Percentiles rank a stretch among this genome's conserved stretches.
Evolutionary conservation across 1,140 invertebrate genomes (phyloP).

Genomic region (Mercenaria mercenaria): DNA sequence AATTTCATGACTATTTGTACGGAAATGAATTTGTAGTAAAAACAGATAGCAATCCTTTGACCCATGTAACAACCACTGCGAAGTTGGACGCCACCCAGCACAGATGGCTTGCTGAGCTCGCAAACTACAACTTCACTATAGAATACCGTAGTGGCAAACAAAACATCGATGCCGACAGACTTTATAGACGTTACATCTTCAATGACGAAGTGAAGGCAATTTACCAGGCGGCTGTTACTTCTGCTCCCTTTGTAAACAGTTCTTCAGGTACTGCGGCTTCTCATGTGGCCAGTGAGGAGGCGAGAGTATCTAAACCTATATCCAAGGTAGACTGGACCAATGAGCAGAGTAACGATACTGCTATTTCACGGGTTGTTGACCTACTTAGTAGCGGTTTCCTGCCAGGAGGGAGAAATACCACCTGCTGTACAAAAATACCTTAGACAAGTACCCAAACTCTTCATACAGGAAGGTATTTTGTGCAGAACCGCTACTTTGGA

Average conservation of each 20-base stretch:
- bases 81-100: too few relatives aligned
- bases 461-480: background rate
- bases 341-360: too few relatives aligned
- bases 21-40: constrained; percentile 51
- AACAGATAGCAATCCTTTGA: background rate
- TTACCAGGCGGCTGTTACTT: background rate
- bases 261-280: background rate
- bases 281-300: background rate
- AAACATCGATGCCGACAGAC: background rate
- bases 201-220: background rate
- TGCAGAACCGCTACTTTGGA: background rate
- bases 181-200: background rate
- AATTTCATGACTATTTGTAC: too few relatives aligned
- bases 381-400: background rate
- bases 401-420: background rate
- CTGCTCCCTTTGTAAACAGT: background rate
- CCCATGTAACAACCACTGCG: too few relatives aligned
- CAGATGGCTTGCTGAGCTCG: too few relatives aligned
- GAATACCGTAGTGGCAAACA: too few relatives aligned
- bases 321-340: background rate
- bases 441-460: background rate
- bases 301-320: background rate
- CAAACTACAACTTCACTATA: too few relatives aligned
- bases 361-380: background rate
- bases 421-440: background rate